phyloP scores from a whole-genome alignment of 2,113 vertebrate genomes.

The Symphodus melops region DNA sequence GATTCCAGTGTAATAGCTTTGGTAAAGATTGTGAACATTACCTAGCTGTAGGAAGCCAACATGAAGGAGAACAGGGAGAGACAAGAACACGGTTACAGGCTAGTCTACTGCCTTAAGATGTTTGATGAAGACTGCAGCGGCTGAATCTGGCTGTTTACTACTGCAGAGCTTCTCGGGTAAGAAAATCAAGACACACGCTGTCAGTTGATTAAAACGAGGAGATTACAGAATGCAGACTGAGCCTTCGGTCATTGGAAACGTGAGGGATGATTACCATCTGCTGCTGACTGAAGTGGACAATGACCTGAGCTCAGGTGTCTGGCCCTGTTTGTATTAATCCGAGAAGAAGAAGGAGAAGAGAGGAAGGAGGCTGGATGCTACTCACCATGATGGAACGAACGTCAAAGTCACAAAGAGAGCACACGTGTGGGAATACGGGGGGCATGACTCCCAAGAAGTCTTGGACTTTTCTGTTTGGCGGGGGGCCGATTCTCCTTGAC shows the following conservation, averaged over 20 bases:
- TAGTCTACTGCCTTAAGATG: background rate
- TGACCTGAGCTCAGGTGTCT: conserved; percentile 16
- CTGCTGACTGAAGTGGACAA: too few relatives aligned
- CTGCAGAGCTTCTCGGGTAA: conserved; percentile 5
- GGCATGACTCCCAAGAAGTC: conserved; percentile 83
- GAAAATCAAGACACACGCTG: conserved; percentile 31
- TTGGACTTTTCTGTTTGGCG: conserved; percentile 80
- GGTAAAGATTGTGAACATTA: background rate
- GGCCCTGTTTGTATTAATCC: conserved; percentile 46
- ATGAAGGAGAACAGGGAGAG: background rate
- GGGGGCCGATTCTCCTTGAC: conserved; percentile 78
- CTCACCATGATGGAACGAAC: conserved; percentile 84
- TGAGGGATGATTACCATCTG: too few relatives aligned
- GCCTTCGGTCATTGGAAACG: background rate
- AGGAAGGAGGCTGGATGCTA: conserved; percentile 61
- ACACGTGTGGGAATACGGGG: conserved; percentile 83
- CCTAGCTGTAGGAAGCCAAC: background rate
- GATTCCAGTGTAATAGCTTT: too few relatives aligned
- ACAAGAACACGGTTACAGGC: background rate
- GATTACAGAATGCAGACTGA: conserved; percentile 8
- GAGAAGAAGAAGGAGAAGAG: conserved; percentile 28
- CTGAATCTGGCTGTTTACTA: background rate
- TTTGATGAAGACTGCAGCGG: background rate
- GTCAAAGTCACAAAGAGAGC: conserved; percentile 86
- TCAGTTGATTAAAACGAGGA: conserved; percentile 13